Conservation (phyloP, 1,140 invertebrate genomes). For the Ericerus pela region DNA sequence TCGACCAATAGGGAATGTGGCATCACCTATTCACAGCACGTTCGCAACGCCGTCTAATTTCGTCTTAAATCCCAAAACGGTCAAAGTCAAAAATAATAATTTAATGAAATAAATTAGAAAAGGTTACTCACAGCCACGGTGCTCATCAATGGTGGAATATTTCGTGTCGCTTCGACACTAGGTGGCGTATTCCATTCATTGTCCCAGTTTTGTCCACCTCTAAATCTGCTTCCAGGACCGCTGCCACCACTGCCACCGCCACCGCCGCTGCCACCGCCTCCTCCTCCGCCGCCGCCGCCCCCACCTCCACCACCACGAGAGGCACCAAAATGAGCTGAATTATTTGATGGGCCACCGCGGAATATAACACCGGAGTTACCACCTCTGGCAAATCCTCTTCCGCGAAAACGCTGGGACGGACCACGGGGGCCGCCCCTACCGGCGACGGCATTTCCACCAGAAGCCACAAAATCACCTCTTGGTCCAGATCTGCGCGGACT, state of each 20-base stretch:
- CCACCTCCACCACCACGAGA: neutral
- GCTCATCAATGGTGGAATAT: too few relatives aligned
- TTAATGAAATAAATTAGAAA: too few relatives aligned
- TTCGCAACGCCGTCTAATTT: too few relatives aligned
- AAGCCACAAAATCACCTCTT: neutral
- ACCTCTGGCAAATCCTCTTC: neutral
- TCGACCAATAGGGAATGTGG: too few relatives aligned
- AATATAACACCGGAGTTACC: neutral
- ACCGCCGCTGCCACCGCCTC: neutral
- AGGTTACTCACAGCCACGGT: too few relatives aligned
- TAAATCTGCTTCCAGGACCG: neutral
- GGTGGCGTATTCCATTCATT: neutral
- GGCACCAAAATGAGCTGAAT: neutral
- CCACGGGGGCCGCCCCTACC: neutral
- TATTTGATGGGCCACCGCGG: neutral
- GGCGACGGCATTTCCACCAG: neutral
- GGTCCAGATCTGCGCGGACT: neutral
- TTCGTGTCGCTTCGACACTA: too few relatives aligned
- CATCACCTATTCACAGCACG: too few relatives aligned
- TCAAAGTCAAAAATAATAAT: too few relatives aligned
- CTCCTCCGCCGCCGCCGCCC: neutral
- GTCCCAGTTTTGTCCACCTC: neutral
- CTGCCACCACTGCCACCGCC: neutral
- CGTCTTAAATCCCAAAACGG: too few relatives aligned
- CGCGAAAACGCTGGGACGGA: neutral